These are phyloP conservation scores for Aquatica leii DNA, from an alignment of 2,888 invertebrate genomes.

Conservation along the genomic window DNA sequence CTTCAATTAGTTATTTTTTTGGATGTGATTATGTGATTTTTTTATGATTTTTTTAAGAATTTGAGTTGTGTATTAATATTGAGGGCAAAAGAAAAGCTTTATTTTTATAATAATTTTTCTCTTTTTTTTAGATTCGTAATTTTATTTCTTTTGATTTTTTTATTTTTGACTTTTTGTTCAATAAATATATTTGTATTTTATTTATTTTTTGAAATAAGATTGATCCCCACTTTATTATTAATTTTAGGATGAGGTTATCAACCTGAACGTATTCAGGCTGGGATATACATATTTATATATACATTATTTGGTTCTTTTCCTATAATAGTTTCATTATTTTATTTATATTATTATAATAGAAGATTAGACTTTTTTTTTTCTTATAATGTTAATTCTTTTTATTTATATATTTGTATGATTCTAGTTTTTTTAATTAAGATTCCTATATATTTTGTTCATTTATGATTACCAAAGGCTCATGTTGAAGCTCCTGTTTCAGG, in stretches of 20 bases:
- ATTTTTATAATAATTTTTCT: constrained; percentile 61
- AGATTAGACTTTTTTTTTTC: constrained; percentile 65
- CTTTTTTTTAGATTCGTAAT: constrained; percentile 65
- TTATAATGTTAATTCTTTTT: constrained; percentile 59
- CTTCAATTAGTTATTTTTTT: constrained; percentile 53
- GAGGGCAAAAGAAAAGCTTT: constrained; percentile 55
- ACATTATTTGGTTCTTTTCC: constrained; percentile 74
- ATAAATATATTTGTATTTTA: constrained; percentile 72
- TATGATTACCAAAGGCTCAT: constrained; percentile 79
- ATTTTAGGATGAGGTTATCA: constrained; percentile 75
- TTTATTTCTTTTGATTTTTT: constrained; percentile 64
- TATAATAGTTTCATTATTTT: constrained; percentile 68
- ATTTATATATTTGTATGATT: constrained; percentile 65
- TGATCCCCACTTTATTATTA: constrained; percentile 73
- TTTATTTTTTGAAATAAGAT: constrained; percentile 74
- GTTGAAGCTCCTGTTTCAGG: constrained; percentile 77
- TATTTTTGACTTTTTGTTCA: constrained; percentile 66
- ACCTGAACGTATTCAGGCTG: constrained; percentile 73
- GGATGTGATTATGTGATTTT: constrained; percentile 64
- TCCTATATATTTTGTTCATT: constrained; percentile 74
- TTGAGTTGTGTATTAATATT: constrained; percentile 59
- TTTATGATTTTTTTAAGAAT: constrained; percentile 65
- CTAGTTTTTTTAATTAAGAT: constrained; percentile 76
- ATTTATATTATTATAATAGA: constrained; percentile 59
- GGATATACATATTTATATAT: constrained; percentile 75